phyloP scores from a whole-genome alignment of 2,797 vertebrate species.

The Poeciliopsis presidionis region DNA sequence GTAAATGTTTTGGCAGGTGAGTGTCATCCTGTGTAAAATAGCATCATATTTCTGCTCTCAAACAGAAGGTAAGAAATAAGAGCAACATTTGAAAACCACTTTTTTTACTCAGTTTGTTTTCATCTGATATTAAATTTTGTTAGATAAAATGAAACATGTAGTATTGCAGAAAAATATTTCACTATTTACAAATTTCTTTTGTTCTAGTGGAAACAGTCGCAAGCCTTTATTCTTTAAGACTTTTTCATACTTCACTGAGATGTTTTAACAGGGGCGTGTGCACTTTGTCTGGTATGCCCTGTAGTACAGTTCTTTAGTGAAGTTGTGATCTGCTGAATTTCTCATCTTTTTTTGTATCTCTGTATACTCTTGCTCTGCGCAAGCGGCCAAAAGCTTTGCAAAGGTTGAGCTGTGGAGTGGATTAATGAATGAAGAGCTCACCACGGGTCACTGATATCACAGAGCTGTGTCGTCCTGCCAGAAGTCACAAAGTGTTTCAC shows the following conservation, averaged over 20 bases:
- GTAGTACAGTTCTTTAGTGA: background rate
- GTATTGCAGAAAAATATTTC: background rate
- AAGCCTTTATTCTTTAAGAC: background rate
- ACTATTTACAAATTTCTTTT: background rate
- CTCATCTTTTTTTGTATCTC: background rate
- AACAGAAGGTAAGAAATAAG: background rate
- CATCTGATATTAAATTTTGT: background rate
- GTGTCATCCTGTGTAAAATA: background rate
- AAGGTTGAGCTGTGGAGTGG: background rate
- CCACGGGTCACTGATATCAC: slow-evolving; percentile 2
- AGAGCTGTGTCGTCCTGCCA: background rate
- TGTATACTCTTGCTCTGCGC: background rate
- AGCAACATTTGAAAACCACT: background rate
- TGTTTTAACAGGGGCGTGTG: background rate
- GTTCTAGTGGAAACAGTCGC: background rate
- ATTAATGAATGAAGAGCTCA: slow-evolving; percentile 1
- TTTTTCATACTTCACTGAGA: background rate
- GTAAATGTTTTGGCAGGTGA: background rate
- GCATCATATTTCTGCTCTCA: background rate
- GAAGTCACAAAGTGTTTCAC: slow-evolving; percentile 20
- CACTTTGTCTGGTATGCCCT: background rate
- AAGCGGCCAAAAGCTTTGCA: slow-evolving; percentile 12
- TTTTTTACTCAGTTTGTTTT: background rate
- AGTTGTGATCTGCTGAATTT: background rate
- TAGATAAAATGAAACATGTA: background rate